These are phyloP conservation scores for Rhinophrynus dorsalis DNA, from an alignment of 2,797 vertebrate genomes.

Conservation along the genomic window DNA sequence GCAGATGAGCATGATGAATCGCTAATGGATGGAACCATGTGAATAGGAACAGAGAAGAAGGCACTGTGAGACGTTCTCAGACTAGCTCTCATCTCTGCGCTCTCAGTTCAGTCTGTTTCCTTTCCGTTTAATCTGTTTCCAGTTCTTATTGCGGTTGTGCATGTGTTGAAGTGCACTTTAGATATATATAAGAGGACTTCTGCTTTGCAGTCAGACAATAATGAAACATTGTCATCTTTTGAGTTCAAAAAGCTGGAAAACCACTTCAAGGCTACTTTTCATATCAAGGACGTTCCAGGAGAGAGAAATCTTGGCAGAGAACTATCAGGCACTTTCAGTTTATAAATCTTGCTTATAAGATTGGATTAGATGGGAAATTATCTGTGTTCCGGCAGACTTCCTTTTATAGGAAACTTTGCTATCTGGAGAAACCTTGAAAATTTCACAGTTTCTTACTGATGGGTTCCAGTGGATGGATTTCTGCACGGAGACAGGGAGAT, in stretches of 20 bases:
- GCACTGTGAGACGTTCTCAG: constrained; percentile 53
- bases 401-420: constrained; percentile 31
- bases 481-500: too few relatives aligned
- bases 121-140: constrained; percentile 76
- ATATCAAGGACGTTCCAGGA: constrained; percentile 55
- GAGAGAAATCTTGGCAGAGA: constrained; percentile 67
- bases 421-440: constrained; percentile 13
- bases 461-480: too few relatives aligned
- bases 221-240: constrained; percentile 67
- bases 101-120: constrained; percentile 63
- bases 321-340: constrained; percentile 61
- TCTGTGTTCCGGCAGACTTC: constrained; percentile 13
- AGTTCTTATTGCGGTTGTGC: constrained; percentile 71
- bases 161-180: constrained; percentile 70
- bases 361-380: constrained; percentile 40
- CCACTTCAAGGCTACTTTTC: constrained; percentile 77
- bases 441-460: not conserved
- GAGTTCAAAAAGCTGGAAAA: constrained; percentile 72
- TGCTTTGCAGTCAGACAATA: constrained; percentile 65
- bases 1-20: constrained; percentile 87
- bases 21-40: constrained; percentile 73
- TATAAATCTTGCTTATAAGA: constrained; percentile 61
- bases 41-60: constrained; percentile 71
- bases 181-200: constrained; percentile 67
- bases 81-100: constrained; percentile 69